Percentiles rank a stretch among this genome's conserved stretches.
Conservation (phyloP, 1,140 invertebrate species). For the Drosophila albomicans region DNA sequence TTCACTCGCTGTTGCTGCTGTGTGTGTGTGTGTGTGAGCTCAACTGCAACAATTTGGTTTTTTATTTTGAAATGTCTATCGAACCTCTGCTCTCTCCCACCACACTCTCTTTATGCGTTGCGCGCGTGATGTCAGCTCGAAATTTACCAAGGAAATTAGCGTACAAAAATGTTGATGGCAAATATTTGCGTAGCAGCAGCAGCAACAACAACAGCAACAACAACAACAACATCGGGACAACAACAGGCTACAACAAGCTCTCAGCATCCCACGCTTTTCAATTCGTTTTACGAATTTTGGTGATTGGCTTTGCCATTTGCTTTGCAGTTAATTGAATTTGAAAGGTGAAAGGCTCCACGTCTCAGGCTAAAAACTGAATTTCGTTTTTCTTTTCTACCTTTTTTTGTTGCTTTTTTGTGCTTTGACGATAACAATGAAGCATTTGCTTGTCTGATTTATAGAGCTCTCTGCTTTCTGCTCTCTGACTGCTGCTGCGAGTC, state of each 20-base stretch:
- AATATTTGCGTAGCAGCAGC: slow-evolving; percentile 65
- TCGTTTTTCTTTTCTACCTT: slow-evolving; percentile 10
- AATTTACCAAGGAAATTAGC: slow-evolving; percentile 78
- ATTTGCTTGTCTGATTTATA: slow-evolving; percentile 76
- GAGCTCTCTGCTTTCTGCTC: slow-evolving; percentile 26
- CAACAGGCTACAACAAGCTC: slow-evolving; percentile 13
- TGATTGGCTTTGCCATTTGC: slow-evolving; percentile 76
- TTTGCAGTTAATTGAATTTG: slow-evolving; percentile 82
- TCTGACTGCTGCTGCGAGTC: neutral
- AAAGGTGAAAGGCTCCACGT: slow-evolving; percentile 75
- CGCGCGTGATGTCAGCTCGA: slow-evolving; percentile 76
- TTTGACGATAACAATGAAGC: slow-evolving; percentile 69
- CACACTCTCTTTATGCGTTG: slow-evolving; percentile 65
- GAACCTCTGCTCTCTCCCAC: neutral
- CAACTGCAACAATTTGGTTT: slow-evolving; percentile 75
- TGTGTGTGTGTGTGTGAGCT: slow-evolving; percentile 42
- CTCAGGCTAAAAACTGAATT: slow-evolving; percentile 27
- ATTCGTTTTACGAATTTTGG: slow-evolving; percentile 77
- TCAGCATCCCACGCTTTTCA: slow-evolving; percentile 73
- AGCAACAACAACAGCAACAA: neutral
- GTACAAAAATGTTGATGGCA: slow-evolving; percentile 82
- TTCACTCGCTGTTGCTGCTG: slow-evolving; percentile 30
- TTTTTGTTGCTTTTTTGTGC: neutral
- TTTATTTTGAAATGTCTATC: slow-evolving; percentile 75
- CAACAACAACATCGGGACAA: slow-evolving; percentile 1